Base-by-base conservation (phyloP, 2,113 vertebrate species). In the Podiceps cristatus region DNA sequence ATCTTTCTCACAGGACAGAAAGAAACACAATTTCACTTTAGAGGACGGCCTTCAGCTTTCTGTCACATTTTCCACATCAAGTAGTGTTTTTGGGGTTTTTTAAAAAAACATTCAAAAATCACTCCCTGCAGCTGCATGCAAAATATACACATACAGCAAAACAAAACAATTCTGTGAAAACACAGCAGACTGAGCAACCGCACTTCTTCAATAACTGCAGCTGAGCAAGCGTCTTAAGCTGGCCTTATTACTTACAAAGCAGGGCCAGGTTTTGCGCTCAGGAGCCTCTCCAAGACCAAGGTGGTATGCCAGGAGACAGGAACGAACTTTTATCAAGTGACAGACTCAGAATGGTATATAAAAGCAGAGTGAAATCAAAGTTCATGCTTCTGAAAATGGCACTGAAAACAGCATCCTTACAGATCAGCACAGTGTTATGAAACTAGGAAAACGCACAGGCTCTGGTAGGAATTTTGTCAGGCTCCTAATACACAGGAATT, bases 81-180 rank as follows among this genome's bases (percentile, higher is more conserved):
- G 16, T 3, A 11, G 37, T n/a, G n/a, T n/a, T n/a, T n/a, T n/a
- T n/a, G n/a, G n/a, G n/a, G n/a, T n/a, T 17, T 7, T 3, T 7
- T 4, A 5, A 3, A 2, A 44, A 47, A 28, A 44, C 9, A 14
- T 50, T 37, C 17, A 59, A 81, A 81, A 52, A 50, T 53, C 3
- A 3, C 4, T 82, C 18, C 73, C 15, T 52, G 20, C 8, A 62
- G 10, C 40, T 66, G 18, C 0, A 0, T 45, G 33, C 11, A 53
- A 79, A 80, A 7, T 14, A 71, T 3, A 78, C 4, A 20, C 3
- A 58, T 2, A 10, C n/a, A 88, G 14, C 33, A 25, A 69, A 90
- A 69, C 17, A 50, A 49, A 74, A 53, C 5, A n/a, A 14, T 16
- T 50, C 16, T 25, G 17, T 42, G 28, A 68, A 88, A 88, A 29